Conservation (phyloP, 64 coral and sea anemone species). For the Acropora tenuis region DNA sequence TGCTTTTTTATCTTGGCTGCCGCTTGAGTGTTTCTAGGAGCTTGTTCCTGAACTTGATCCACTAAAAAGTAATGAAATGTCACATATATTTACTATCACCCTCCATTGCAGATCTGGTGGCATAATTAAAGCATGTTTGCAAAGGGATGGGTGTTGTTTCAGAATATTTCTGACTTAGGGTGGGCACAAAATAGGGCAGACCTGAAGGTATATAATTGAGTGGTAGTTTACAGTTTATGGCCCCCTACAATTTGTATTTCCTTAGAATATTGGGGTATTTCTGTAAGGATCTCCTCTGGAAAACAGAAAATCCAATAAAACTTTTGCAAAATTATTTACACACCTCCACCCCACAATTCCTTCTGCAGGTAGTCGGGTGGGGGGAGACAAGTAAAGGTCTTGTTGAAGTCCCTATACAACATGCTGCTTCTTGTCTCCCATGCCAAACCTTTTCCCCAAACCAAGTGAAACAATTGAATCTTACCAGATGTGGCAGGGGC, state of each 20-base stretch:
- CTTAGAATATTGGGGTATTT: neutral
- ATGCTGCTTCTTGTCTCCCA: neutral
- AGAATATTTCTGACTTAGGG: neutral
- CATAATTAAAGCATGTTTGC: no score
- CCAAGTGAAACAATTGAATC: neutral
- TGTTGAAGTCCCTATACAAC: neutral
- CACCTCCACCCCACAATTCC: neutral
- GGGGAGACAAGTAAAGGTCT: neutral
- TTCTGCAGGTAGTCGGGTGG: no score
- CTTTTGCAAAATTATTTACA: neutral
- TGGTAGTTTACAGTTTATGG: neutral
- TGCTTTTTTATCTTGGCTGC: no score
- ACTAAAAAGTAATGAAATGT: no score
- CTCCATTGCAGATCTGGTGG: no score
- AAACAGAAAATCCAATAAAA: neutral
- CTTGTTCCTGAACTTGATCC: no score
- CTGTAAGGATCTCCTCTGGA: neutral
- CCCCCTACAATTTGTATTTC: neutral
- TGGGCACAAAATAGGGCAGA: neutral
- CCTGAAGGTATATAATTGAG: neutral
- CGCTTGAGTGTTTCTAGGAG: no score
- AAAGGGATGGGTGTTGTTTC: neutral
- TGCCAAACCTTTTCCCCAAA: neutral
- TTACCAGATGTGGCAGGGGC: constrained; percentile 26
- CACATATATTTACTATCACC: no score